Conservation (phyloP, 2,113 vertebrate genomes). For the Echinops telfairi region DNA sequence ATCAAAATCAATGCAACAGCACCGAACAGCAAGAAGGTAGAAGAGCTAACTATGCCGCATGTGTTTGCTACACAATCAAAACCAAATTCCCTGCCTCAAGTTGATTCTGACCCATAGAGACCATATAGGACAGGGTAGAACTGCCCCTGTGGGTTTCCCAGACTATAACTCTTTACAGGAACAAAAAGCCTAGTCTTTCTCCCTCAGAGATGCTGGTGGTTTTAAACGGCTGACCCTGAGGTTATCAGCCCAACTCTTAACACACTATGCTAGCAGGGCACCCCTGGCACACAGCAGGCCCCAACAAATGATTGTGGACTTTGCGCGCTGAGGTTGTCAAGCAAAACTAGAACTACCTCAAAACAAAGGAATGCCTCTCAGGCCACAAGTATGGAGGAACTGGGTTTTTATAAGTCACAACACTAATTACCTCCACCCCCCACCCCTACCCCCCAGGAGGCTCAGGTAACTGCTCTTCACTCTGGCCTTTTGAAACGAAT, state of each 20-base stretch:
- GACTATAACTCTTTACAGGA: too few species aligned
- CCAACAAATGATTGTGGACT: not conserved
- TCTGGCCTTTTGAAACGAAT: not conserved
- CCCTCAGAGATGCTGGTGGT: too few species aligned
- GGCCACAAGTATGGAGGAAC: not conserved
- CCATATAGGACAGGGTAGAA: too few species aligned
- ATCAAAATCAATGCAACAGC: not conserved
- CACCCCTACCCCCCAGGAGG: not conserved
- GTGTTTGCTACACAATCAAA: too few species aligned
- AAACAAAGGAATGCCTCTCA: not conserved
- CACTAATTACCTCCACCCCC: not conserved
- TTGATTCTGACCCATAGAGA: too few species aligned
- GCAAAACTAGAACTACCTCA: not conserved
- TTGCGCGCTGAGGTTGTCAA: not conserved
- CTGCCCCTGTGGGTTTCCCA: too few species aligned
- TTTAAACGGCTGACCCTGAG: too few species aligned
- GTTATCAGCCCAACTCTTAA: too few species aligned
- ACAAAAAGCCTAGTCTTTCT: too few species aligned
- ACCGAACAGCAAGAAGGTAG: not conserved
- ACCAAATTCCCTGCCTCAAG: too few species aligned
- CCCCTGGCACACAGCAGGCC: not conserved
- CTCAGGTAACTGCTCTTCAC: not conserved
- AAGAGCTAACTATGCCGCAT: not conserved
- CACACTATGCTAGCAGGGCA: too few species aligned
- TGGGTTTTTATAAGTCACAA: constrained; percentile 39